Percentiles rank a stretch among this genome's conserved stretches.
Evolutionary conservation across 53 echinoderm and acorn worm species (phyloP).

Genomic region (Zoroaster sp.): DNA sequence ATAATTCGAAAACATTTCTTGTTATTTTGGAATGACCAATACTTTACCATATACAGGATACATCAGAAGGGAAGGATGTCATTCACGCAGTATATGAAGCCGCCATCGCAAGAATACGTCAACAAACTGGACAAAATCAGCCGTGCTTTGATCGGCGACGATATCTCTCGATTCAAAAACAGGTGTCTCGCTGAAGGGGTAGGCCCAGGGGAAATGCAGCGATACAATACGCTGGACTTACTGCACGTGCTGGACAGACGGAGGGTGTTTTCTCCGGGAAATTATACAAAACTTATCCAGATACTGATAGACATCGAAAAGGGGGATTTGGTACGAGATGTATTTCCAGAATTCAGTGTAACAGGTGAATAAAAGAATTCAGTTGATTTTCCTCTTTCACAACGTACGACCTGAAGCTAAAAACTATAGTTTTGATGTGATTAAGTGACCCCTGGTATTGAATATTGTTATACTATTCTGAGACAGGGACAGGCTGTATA

Average conservation of each 20-base stretch:
- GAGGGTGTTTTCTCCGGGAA: constrained; percentile 1
- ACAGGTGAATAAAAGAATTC: background rate
- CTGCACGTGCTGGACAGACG: background rate
- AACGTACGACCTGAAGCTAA: no score
- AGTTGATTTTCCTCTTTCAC: no score
- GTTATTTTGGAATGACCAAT: no score
- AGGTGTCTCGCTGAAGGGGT: background rate
- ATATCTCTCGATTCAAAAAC: background rate
- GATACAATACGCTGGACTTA: background rate
- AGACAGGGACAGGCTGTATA: no score
- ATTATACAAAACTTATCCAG: background rate
- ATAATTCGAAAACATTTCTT: no score
- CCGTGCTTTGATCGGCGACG: background rate
- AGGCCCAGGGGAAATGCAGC: background rate
- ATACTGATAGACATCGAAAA: constrained; percentile 4
- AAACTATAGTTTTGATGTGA: no score
- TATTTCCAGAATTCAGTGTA: background rate
- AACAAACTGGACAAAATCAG: constrained; percentile 9
- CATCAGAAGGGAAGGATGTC: no score
- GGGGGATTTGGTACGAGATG: constrained; percentile 11
- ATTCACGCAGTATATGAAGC: background rate
- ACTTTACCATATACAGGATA: no score
- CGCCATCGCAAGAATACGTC: background rate
- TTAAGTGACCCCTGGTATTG: no score
- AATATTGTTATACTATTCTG: no score